Percentiles rank a stretch among this genome's conserved stretches.
These are phyloP conservation scores for Fulmarus glacialis DNA, from an alignment of 2,113 vertebrate species.

Conservation along the genomic window DNA sequence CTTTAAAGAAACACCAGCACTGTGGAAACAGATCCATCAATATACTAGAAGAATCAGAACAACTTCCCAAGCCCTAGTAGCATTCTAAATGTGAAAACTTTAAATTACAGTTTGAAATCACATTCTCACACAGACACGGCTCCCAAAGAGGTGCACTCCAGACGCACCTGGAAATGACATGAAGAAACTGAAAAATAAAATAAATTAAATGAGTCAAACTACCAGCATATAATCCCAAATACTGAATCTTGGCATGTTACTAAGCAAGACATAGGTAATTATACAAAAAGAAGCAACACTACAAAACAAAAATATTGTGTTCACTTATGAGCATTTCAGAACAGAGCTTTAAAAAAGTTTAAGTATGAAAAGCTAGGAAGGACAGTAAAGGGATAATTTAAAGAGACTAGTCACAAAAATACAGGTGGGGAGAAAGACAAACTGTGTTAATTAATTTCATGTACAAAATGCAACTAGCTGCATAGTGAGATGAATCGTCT, in stretches of 20 bases:
- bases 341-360: constrained; percentile 8
- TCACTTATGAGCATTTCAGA: neutral
- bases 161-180: neutral
- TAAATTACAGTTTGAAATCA: neutral
- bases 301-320: constrained; percentile 31
- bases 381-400: constrained; percentile 36
- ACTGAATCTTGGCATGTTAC: neutral
- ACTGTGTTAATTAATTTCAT: constrained; percentile 79
- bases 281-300: neutral
- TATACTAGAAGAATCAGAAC: neutral
- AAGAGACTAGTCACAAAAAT: constrained; percentile 53
- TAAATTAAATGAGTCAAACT: neutral
- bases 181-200: neutral
- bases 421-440: constrained; percentile 50
- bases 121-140: neutral
- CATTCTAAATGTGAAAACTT: neutral
- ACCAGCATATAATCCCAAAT: neutral
- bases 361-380: constrained; percentile 6
- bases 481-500: constrained; percentile 80
- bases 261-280: neutral
- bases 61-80: neutral
- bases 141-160: neutral
- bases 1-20: constrained; percentile 8
- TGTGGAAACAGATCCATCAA: neutral
- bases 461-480: constrained; percentile 76